A percentile compares a stretch with the other conserved stretches of the same genome.
Evolutionary conservation across 1,140 invertebrate genomes (phyloP).

Genomic region (Hirudo medicinalis): DNA sequence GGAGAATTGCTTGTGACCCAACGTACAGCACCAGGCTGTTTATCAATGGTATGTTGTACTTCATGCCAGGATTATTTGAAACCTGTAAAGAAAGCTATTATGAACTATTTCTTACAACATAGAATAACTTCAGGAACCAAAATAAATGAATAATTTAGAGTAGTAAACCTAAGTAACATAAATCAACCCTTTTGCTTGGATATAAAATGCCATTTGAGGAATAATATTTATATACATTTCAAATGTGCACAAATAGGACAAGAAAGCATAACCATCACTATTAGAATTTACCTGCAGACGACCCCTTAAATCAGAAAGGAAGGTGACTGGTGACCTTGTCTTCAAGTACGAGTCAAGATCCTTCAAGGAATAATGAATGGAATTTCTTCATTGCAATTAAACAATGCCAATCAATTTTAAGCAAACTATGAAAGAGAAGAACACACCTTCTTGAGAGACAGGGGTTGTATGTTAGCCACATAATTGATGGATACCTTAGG

Average conservation of each 20-base stretch:
- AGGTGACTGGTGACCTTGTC: slow-evolving; percentile 82
- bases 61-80: slow-evolving; percentile 67
- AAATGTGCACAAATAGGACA: background rate
- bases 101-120: no score
- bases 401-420: background rate
- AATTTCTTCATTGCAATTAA: background rate
- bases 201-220: background rate
- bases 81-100: slow-evolving; percentile 42
- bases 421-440: background rate
- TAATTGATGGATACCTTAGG: slow-evolving; percentile 85
- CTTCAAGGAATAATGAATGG: slow-evolving; percentile 27
- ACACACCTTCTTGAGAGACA: slow-evolving; percentile 67
- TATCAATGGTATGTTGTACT: slow-evolving; percentile 89
- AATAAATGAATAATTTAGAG: no score
- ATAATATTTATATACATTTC: slow-evolving; percentile 1
- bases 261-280: no score
- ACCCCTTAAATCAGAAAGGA: slow-evolving; percentile 49
- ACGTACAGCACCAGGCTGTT: slow-evolving; percentile 95
- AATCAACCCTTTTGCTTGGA: no score
- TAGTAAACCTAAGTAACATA: no score
- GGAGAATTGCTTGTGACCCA: slow-evolving; percentile 77
- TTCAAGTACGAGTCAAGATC: slow-evolving; percentile 93
- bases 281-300: slow-evolving; percentile 57
- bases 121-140: no score
- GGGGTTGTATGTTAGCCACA: slow-evolving; percentile 67